These are phyloP conservation scores for Heterotilapia buettikoferi DNA, from an alignment of 2,113 vertebrate species.

Conservation along the genomic window DNA sequence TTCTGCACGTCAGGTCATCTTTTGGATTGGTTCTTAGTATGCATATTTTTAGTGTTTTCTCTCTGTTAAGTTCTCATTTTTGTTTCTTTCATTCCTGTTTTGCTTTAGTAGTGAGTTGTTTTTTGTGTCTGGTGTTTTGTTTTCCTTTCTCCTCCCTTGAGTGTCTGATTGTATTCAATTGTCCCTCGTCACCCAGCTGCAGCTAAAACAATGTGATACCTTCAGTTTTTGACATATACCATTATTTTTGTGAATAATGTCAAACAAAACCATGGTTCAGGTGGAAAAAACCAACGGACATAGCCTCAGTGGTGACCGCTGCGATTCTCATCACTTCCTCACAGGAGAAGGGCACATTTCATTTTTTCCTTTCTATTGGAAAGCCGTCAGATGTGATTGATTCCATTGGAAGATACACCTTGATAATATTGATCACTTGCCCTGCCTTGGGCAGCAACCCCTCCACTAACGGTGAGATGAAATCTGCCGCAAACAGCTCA, in stretches of 20 bases:
- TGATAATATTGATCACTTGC: constrained; percentile 60
- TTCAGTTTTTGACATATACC: background rate
- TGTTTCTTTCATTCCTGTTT: background rate
- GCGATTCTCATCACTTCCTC: constrained; percentile 21
- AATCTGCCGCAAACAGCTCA: constrained; percentile 52
- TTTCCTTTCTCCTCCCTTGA: background rate
- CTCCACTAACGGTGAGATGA: constrained; percentile 45
- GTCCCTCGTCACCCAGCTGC: background rate
- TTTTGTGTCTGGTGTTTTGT: background rate
- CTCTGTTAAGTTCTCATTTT: background rate
- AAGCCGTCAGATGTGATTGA: constrained; percentile 59
- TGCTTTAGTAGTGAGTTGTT: background rate
- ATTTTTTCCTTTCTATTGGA: constrained; percentile 33
- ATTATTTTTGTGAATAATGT: background rate
- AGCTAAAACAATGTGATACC: background rate
- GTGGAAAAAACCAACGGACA: background rate
- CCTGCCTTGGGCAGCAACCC: constrained; percentile 31
- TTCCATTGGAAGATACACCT: constrained; percentile 61
- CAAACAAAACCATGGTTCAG: background rate
- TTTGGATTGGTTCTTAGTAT: background rate
- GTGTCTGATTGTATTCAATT: background rate
- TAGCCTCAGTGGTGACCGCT: constrained; percentile 4
- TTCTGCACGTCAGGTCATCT: background rate
- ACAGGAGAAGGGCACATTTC: constrained; percentile 32
- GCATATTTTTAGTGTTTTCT: background rate